Conservation (phyloP, 2,797 vertebrate genomes). For the Enteromius paludinosus region DNA sequence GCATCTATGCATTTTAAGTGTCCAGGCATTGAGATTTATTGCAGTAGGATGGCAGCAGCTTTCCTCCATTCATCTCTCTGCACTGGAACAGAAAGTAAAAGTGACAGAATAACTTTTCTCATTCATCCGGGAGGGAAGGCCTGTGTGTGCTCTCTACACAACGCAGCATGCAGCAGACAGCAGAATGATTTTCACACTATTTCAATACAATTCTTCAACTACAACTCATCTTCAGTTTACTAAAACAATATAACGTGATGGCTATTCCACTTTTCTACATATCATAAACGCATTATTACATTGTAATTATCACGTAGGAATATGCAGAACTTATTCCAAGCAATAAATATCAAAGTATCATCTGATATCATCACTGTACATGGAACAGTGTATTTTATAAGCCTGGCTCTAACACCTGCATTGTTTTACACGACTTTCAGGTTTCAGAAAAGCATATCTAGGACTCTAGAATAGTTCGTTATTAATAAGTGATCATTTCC, state of each 20-base stretch:
- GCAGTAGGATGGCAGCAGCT: not conserved
- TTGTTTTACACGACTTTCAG: not conserved
- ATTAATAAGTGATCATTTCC: not conserved
- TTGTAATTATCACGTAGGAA: not conserved
- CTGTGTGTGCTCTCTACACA: not conserved
- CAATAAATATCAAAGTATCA: not conserved
- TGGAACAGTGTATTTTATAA: not conserved
- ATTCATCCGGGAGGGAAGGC: not conserved
- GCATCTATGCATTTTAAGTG: no score
- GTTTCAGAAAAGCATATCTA: not conserved
- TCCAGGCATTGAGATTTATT: not conserved
- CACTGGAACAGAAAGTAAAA: constrained; percentile 43
- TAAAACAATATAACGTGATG: not conserved
- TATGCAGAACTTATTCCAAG: not conserved
- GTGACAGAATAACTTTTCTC: constrained; percentile 19
- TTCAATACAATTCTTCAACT: not conserved
- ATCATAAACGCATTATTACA: not conserved
- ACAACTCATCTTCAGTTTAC: not conserved
- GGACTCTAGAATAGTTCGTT: not conserved
- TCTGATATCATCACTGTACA: not conserved
- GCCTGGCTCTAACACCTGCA: not conserved
- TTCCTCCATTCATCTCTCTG: not conserved
- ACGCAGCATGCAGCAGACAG: not conserved
- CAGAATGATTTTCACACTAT: not conserved
- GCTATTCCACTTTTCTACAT: not conserved